Conservation (phyloP, 2,113 vertebrate genomes). For the Phoenicopterus ruber region DNA sequence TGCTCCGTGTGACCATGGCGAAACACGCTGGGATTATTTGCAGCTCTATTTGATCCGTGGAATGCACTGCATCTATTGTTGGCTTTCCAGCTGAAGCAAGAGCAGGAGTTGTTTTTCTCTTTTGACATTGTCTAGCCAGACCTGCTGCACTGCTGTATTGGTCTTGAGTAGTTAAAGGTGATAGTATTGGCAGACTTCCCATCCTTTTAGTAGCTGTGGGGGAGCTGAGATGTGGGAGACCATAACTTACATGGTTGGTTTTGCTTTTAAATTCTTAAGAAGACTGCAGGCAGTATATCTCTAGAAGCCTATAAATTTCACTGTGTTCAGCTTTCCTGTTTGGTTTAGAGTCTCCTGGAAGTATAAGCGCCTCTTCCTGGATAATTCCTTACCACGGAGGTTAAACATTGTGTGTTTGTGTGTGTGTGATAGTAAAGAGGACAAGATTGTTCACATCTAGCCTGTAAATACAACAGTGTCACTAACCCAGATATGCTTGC, state of each 20-base stretch:
- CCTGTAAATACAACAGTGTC: background rate
- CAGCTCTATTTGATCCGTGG: conserved; percentile 38
- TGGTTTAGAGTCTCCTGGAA: background rate
- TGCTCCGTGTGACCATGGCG: background rate
- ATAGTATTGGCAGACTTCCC: background rate
- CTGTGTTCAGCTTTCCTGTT: background rate
- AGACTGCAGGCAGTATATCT: background rate
- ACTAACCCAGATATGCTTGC: rapidly evolving
- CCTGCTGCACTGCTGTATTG: background rate
- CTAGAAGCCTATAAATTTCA: background rate
- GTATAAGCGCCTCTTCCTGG: background rate
- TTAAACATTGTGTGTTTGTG: background rate
- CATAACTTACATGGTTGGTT: background rate
- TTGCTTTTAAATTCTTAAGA: background rate
- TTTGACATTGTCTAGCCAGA: background rate
- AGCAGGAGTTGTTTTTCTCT: conserved; percentile 47
- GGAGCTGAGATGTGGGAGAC: background rate
- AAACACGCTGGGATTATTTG: conserved; percentile 40
- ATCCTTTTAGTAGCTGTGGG: background rate
- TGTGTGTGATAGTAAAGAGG: background rate
- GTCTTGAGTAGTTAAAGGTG: conserved; percentile 5
- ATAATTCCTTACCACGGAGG: background rate
- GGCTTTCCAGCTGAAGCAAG: conserved; percentile 29
- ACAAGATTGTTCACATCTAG: background rate
- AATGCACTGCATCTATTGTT: conserved; percentile 53